These are phyloP conservation scores for Neomonachus schauinslandi DNA, from an alignment of 2,113 vertebrate genomes.

Conservation along the genomic window DNA sequence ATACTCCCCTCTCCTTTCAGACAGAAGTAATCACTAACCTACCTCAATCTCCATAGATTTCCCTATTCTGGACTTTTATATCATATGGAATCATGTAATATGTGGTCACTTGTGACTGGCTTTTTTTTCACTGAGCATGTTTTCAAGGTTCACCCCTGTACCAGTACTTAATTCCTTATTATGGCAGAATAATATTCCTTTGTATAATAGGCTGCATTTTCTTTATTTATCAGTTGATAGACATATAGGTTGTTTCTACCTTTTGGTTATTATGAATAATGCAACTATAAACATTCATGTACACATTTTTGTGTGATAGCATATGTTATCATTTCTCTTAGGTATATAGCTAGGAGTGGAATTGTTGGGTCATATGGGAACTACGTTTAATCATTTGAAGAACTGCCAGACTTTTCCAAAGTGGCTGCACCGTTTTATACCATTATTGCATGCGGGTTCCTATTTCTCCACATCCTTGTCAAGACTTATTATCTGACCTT, in stretches of 20 bases:
- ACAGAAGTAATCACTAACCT: background rate
- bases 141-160: background rate
- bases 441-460: background rate
- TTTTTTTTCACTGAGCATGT: background rate
- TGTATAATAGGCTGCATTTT: background rate
- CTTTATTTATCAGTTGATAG: background rate
- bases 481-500: background rate
- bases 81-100: background rate
- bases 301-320: background rate
- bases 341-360: background rate
- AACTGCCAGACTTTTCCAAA: background rate
- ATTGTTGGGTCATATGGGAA: background rate
- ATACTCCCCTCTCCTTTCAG: background rate
- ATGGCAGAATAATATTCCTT: background rate
- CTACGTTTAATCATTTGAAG: background rate
- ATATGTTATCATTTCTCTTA: background rate
- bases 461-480: background rate
- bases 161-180: background rate
- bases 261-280: background rate
- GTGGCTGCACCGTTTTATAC: background rate
- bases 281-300: background rate
- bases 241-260: background rate
- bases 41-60: background rate
- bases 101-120: background rate
- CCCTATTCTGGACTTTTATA: background rate